Percentiles rank a stretch among this genome's conserved stretches.
Evolutionary conservation across 2,888 invertebrate genomes (phyloP).

Genomic region (Litoditis marina): DNA sequence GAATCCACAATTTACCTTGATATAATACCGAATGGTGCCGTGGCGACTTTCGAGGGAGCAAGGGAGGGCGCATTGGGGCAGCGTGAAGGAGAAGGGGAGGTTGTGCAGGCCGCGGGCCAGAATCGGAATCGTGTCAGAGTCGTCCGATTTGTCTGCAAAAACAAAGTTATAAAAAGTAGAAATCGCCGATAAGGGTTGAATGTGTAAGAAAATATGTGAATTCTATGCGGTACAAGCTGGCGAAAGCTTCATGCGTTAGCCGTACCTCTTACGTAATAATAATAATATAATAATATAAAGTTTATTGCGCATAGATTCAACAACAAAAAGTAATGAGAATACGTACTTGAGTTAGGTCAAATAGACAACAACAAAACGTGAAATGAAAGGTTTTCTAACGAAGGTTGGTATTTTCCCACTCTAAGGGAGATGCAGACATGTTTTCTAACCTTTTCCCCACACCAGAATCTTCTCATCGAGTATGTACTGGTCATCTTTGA

Average conservation of each 20-base stretch:
- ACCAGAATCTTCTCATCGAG: conserved; percentile 74
- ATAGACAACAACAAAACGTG: background rate
- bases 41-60: conserved; percentile 77
- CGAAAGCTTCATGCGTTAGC: too few species aligned
- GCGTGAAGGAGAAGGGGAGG: conserved; percentile 73
- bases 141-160: conserved; percentile 46
- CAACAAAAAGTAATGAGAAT: too few species aligned
- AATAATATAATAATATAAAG: too few species aligned
- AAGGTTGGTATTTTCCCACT: too few species aligned
- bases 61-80: conserved; percentile 73
- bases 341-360: background rate
- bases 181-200: background rate
- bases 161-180: background rate
- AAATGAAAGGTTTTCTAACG: background rate
- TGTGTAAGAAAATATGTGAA: too few species aligned
- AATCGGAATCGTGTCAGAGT: conserved; percentile 65
- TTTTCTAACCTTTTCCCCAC: conserved; percentile 72
- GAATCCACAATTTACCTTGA: too few species aligned
- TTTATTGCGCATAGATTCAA: too few species aligned
- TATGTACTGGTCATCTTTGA: conserved; percentile 77
- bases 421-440: background rate
- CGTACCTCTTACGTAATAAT: too few species aligned
- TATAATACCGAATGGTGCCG: conserved; percentile 74
- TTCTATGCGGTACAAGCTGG: too few species aligned
- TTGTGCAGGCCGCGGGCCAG: conserved; percentile 73